phyloP scores from a whole-genome alignment of 1,140 invertebrate genomes.

The Philopotamus ludificatus region DNA sequence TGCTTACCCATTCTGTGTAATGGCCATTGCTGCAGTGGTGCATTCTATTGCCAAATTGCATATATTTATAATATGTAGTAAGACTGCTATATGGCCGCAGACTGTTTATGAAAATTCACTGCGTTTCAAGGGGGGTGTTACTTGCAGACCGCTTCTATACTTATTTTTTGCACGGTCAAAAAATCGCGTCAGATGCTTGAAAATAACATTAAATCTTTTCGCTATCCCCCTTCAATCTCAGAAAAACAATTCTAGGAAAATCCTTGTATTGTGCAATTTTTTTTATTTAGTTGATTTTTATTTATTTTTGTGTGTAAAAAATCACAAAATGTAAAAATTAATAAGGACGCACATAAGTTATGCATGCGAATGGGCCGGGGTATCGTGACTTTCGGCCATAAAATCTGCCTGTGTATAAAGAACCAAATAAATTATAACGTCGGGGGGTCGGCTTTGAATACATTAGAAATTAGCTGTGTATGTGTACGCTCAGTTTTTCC shows the following conservation, averaged over 20 bases:
- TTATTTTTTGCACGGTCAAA: too few relatives aligned
- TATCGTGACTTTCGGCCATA: conserved; percentile 4
- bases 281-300: too few relatives aligned
- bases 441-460: background rate
- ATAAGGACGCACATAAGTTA: background rate
- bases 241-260: too few relatives aligned
- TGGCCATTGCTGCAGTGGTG: conserved; percentile 12
- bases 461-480: background rate
- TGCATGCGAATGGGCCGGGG: background rate
- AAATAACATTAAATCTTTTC: too few relatives aligned
- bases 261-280: too few relatives aligned
- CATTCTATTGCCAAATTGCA: conserved; percentile 18
- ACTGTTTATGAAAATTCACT: background rate
- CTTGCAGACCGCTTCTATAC: background rate
- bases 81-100: background rate
- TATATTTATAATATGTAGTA: too few relatives aligned
- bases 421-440: background rate
- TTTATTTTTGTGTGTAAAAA: too few relatives aligned
- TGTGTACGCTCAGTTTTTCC: background rate
- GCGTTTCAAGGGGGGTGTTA: background rate
- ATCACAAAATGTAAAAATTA: background rate
- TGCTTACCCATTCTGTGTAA: conserved; percentile 15
- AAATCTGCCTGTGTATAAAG: background rate
- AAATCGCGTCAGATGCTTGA: too few relatives aligned
- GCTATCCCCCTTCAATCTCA: too few relatives aligned